These are phyloP conservation scores for Bombus sylvicola DNA, from an alignment of 1,140 invertebrate genomes.

Conservation along the genomic window DNA sequence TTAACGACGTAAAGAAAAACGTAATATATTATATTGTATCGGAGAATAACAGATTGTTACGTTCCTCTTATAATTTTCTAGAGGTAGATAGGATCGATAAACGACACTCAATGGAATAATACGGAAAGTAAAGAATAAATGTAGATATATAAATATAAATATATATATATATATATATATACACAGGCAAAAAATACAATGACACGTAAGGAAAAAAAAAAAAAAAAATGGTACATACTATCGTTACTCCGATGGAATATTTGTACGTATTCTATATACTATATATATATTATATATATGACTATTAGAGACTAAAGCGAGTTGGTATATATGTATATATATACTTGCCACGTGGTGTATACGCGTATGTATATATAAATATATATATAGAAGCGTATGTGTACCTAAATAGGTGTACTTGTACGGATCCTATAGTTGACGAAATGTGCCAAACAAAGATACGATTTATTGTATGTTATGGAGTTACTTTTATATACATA, in stretches of 20 bases:
- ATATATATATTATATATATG: slow-evolving; percentile 21
- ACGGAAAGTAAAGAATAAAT: slow-evolving; percentile 68
- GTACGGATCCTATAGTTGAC: slow-evolving; percentile 60
- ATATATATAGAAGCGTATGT: slow-evolving; percentile 41
- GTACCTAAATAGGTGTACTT: slow-evolving; percentile 54
- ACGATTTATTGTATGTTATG: slow-evolving; percentile 72
- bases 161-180: slow-evolving; percentile 42
- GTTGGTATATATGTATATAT: slow-evolving; percentile 46
- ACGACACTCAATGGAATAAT: slow-evolving; percentile 59
- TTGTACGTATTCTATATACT: slow-evolving; percentile 59
- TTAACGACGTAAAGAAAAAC: slow-evolving; percentile 52
- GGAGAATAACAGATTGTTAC: slow-evolving; percentile 57
- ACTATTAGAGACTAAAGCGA: slow-evolving; percentile 62
- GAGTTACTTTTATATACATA: slow-evolving; percentile 72
- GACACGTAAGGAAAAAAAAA: neutral
- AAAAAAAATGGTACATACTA: slow-evolving; percentile 53
- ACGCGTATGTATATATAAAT: slow-evolving; percentile 18
- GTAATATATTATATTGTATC: slow-evolving; percentile 31
- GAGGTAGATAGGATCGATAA: slow-evolving; percentile 57
- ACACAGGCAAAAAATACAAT: slow-evolving; percentile 23
- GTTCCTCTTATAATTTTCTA: slow-evolving; percentile 71
- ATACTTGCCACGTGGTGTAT: slow-evolving; percentile 12
- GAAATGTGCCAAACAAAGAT: slow-evolving; percentile 76
- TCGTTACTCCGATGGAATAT: slow-evolving; percentile 65
- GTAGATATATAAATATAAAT: slow-evolving; percentile 49